Conservation (phyloP, 2,888 invertebrate genomes). For the Mesoligia furuncula region DNA sequence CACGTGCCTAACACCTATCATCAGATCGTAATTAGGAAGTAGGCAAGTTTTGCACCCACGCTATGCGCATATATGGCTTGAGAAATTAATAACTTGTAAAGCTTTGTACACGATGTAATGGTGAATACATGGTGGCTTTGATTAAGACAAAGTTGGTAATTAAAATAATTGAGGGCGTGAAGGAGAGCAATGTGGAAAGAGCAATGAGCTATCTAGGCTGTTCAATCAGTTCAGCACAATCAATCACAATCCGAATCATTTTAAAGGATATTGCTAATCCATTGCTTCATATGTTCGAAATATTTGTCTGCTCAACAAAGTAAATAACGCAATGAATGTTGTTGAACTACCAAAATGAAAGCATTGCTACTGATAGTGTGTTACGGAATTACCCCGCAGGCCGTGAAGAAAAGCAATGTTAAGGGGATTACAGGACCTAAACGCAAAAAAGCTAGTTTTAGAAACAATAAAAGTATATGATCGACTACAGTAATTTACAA, state of each 20-base stretch:
- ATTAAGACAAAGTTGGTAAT: neutral
- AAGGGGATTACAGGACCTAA: too few relatives aligned
- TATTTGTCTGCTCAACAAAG: neutral
- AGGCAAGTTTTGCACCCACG: conserved; percentile 77
- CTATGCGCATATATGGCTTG: conserved; percentile 75
- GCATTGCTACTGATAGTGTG: neutral
- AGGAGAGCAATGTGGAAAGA: neutral
- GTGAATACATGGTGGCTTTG: neutral
- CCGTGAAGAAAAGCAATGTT: neutral
- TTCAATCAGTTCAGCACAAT: too few relatives aligned
- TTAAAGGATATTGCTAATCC: neutral
- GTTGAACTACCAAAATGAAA: neutral
- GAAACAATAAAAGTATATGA: too few relatives aligned
- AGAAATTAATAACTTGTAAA: conserved; percentile 84
- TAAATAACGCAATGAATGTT: neutral
- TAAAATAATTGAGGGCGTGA: neutral
- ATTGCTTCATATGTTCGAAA: neutral
- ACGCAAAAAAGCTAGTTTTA: too few relatives aligned
- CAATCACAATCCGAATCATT: neutral
- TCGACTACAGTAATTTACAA: too few relatives aligned
- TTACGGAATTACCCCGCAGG: neutral
- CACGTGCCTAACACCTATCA: conserved; percentile 77
- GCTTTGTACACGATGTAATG: conserved; percentile 41
- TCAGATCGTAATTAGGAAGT: conserved; percentile 84
- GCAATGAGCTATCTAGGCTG: neutral